Evolutionary conservation across 2,797 vertebrate genomes (phyloP).

Genomic region (Scleropages formosus): DNA sequence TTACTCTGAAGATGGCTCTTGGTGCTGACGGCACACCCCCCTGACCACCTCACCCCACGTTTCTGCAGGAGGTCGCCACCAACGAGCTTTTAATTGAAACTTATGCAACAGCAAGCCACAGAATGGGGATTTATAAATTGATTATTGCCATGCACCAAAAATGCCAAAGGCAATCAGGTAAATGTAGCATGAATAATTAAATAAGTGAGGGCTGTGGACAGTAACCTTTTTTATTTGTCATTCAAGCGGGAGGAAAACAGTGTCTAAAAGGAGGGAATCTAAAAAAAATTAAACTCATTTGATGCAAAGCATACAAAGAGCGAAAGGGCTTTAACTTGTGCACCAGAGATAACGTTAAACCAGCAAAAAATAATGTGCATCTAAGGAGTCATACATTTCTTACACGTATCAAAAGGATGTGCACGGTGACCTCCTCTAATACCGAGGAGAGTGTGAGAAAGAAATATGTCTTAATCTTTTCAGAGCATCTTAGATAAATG

Average conservation of each 20-base stretch:
- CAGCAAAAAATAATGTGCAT: constrained; percentile 59
- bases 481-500: constrained; percentile 73
- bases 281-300: constrained; percentile 69
- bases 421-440: constrained; percentile 74
- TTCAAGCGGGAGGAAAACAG: constrained; percentile 35
- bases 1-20: background rate
- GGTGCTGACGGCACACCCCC: background rate
- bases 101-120: constrained; percentile 31
- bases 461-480: constrained; percentile 74
- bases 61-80: constrained; percentile 18
- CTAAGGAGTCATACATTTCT: constrained; percentile 73
- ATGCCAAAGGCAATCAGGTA: constrained; percentile 44
- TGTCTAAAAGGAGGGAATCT: constrained; percentile 56
- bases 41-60: background rate
- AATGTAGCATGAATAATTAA: constrained; percentile 69
- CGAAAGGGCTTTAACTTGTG: constrained; percentile 60
- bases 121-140: constrained; percentile 43
- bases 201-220: constrained; percentile 53
- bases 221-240: constrained; percentile 66
- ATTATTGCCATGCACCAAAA: constrained; percentile 41
- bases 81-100: constrained; percentile 40
- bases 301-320: constrained; percentile 55
- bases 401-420: constrained; percentile 74
- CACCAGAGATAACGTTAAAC: constrained; percentile 67
- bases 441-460: constrained; percentile 38